Percentiles rank a stretch among this genome's conserved stretches.
phyloP scores from a whole-genome alignment of 2,888 invertebrate species.

The Hypsopygia costalis region DNA sequence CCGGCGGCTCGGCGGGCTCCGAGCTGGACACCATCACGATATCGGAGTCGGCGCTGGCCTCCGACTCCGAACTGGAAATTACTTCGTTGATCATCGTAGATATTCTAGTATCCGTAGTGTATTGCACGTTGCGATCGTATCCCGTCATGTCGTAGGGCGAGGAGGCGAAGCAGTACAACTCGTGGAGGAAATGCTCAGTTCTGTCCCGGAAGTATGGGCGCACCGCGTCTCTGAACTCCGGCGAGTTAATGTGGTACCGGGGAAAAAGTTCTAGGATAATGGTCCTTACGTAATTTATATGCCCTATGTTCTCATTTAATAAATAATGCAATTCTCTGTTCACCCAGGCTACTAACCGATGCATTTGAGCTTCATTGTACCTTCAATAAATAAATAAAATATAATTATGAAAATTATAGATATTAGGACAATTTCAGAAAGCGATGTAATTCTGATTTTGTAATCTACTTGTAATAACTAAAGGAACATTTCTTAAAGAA shows the following conservation, averaged over 20 bases:
- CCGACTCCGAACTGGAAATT: conserved; percentile 58
- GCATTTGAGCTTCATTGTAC: conserved; percentile 88
- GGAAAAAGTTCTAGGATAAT: conserved; percentile 85
- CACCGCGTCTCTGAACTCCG: conserved; percentile 86
- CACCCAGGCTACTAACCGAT: conserved; percentile 93
- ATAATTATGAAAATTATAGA: conserved; percentile 9
- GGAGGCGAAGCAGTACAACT: conserved; percentile 91
- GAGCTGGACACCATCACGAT: conserved; percentile 58
- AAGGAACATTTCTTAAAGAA: no score
- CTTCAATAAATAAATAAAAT: conserved; percentile 60
- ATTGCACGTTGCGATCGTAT: conserved; percentile 86
- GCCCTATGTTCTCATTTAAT: conserved; percentile 82
- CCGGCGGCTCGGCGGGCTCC: conserved; percentile 35
- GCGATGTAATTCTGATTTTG: no score
- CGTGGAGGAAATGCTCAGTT: conserved; percentile 94
- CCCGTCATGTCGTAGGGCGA: conserved; percentile 93
- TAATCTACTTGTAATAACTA: no score
- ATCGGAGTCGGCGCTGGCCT: conserved; percentile 55
- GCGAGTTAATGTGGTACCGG: conserved; percentile 83
- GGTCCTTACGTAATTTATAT: conserved; percentile 84
- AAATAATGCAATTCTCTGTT: conserved; percentile 91
- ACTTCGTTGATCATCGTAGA: conserved; percentile 80
- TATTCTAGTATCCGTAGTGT: conserved; percentile 78
- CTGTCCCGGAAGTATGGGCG: conserved; percentile 84
- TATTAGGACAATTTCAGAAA: no score